phyloP scores from a whole-genome alignment of 2,113 vertebrate species.

The Crypturellus undulatus region DNA sequence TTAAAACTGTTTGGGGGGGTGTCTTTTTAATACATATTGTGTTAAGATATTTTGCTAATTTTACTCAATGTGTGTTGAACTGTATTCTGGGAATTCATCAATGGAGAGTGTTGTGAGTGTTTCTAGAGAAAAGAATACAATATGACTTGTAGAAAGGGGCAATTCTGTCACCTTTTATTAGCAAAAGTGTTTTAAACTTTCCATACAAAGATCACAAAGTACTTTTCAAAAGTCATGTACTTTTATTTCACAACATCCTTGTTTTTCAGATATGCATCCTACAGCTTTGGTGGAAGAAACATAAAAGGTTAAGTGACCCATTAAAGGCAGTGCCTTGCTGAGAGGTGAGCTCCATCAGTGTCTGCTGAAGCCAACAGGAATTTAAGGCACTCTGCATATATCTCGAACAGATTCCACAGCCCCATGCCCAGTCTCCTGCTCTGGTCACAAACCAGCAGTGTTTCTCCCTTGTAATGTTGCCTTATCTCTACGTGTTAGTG shows the following conservation, averaged over 20 bases:
- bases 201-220: background rate
- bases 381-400: background rate
- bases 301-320: rapidly evolving
- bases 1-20: background rate
- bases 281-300: background rate
- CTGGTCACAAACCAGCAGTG: background rate
- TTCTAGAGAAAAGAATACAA: background rate
- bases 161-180: background rate
- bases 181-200: background rate
- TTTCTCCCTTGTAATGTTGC: background rate
- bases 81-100: background rate
- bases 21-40: background rate
- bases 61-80: background rate
- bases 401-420: background rate
- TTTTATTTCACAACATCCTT: background rate
- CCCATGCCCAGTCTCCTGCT: background rate
- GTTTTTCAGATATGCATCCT: rapidly evolving
- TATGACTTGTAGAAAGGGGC: background rate
- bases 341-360: background rate
- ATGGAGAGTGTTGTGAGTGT: background rate
- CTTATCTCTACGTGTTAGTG: background rate
- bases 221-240: background rate
- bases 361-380: background rate
- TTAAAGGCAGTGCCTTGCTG: background rate
- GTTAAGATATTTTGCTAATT: background rate